phyloP scores from a whole-genome alignment of 2,113 vertebrate genomes.

The Agapornis roseicollis region DNA sequence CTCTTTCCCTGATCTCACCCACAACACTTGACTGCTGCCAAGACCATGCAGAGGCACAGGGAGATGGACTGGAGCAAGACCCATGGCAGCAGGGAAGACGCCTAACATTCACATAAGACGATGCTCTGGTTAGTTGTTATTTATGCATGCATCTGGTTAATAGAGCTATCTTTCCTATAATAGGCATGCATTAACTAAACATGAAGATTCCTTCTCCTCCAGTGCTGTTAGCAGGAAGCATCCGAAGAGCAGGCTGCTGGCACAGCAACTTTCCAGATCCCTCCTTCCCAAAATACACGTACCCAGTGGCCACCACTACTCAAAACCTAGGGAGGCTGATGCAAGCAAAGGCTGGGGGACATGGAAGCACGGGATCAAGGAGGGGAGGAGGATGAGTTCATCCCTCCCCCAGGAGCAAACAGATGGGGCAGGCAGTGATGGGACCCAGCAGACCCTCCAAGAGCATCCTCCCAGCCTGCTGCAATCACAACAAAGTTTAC shows the following conservation, averaged over 20 bases:
- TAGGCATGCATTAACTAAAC: background rate
- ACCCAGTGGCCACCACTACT: background rate
- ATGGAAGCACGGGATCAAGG: background rate
- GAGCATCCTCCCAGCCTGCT: background rate
- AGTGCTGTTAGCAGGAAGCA: background rate
- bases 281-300: accelerated
- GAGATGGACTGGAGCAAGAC: background rate
- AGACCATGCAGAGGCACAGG: background rate
- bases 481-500: background rate
- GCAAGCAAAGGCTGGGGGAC: background rate
- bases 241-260: accelerated
- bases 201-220: background rate
- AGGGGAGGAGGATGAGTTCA: background rate
- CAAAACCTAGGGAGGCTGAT: background rate
- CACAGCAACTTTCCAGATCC: background rate
- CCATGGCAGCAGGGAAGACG: background rate
- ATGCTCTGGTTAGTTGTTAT: background rate
- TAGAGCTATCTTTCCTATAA: background rate
- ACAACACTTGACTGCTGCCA: background rate
- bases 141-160: background rate
- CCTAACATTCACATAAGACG: accelerated
- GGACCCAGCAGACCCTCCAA: background rate
- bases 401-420: background rate
- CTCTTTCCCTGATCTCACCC: background rate
- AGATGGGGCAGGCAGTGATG: background rate